Conservation (phyloP, 2,797 vertebrate species). For the Megaceryle alcyon region DNA sequence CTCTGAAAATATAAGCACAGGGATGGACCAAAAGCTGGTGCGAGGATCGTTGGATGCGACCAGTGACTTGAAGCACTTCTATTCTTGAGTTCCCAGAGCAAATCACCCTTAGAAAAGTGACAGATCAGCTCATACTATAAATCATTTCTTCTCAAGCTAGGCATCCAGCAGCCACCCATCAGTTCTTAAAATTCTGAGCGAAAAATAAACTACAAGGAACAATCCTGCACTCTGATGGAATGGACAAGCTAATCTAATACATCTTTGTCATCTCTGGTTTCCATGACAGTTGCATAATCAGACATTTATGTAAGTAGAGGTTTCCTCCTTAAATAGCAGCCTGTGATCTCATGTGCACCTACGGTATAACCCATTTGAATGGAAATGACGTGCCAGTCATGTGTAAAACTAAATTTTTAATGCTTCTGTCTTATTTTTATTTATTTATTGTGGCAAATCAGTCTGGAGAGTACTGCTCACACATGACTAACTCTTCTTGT, state of each 20-base stretch:
- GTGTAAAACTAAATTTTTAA: constrained; percentile 30
- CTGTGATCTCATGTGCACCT: constrained; percentile 64
- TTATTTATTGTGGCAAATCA: constrained; percentile 11
- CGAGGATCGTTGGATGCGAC: accelerated
- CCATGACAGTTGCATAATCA: constrained; percentile 73
- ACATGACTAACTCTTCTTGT: neutral
- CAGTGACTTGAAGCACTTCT: neutral
- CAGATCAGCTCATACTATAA: neutral
- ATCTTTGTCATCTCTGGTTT: constrained; percentile 65
- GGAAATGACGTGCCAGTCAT: constrained; percentile 25
- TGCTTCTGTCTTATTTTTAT: constrained; percentile 5
- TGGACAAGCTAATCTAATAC: constrained; percentile 35
- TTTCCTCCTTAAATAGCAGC: constrained; percentile 69
- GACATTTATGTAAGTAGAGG: constrained; percentile 68
- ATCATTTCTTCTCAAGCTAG: neutral
- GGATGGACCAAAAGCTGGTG: neutral
- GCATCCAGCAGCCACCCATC: neutral
- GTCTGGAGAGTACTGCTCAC: neutral
- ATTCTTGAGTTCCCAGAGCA: neutral
- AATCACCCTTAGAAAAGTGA: constrained; percentile 9
- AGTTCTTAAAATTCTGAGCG: neutral
- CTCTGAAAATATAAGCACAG: neutral
- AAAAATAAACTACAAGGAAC: constrained; percentile 34
- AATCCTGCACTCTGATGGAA: neutral
- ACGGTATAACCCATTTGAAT: constrained; percentile 36